These are phyloP conservation scores for Eupithecia subfuscata DNA, from an alignment of 2,888 invertebrate genomes.

Conservation along the genomic window DNA sequence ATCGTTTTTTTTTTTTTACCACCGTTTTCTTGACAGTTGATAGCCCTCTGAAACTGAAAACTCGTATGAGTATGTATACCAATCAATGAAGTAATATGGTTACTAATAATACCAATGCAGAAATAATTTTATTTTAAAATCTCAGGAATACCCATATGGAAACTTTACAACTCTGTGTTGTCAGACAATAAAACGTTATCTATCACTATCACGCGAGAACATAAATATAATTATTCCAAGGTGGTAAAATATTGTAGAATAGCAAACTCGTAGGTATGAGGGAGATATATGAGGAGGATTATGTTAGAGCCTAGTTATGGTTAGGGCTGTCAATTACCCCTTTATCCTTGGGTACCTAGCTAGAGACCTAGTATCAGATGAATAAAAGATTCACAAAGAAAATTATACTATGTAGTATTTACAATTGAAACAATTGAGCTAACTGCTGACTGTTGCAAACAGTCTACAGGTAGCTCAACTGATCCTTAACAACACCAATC, in stretches of 20 bases:
- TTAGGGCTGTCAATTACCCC: background rate
- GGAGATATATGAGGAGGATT: constrained; percentile 25
- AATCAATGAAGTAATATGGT: no score
- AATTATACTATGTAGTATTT: no score
- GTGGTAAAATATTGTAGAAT: constrained; percentile 3
- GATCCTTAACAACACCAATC: no score
- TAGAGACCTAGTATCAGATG: no score
- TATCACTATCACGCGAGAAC: constrained; percentile 15
- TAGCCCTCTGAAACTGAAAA: background rate
- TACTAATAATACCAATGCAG: background rate
- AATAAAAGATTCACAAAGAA: no score
- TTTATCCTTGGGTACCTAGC: no score
- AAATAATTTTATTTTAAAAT: background rate
- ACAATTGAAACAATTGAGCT: no score
- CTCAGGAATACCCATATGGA: constrained; percentile 1
- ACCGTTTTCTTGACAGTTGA: no score
- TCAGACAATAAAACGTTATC: constrained; percentile 25
- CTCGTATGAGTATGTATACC: no score
- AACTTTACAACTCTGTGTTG: constrained; percentile 20
- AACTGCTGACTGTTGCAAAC: no score
- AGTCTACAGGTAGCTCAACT: no score
- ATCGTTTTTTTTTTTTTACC: no score
- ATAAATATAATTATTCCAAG: background rate
- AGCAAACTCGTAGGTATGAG: background rate
- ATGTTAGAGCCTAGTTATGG: background rate